Base-by-base conservation (phyloP, 2,113 vertebrate species). In the Gyps fulvus region DNA sequence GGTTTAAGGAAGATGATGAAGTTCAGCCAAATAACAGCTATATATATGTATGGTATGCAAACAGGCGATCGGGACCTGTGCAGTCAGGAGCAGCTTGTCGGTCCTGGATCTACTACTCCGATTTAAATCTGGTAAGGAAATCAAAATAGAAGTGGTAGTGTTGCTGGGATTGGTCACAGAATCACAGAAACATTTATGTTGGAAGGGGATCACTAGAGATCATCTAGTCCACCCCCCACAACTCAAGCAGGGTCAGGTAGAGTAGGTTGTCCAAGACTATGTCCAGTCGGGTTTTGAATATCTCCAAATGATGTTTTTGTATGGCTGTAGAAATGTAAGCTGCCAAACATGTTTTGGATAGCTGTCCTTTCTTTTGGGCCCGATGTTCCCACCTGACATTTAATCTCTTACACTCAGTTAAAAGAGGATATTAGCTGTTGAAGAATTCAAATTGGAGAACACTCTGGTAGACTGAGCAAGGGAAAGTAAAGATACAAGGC, bases 21-120 rank as follows among this genome's bases (percentile, higher is more conserved):
- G 96, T 99, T 88, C 96, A 97, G 66, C 99, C 99, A 14, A 98
- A 99, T 22, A 87, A 58, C 52, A 99, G 98, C 50, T 99, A 98
- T 52, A 99, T 98, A 2, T 99, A 99, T 1, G 97, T 99, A 6
- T 99, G 99, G 99, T 98, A 98, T 1, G 99, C 98, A 59, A 97
- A 67, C 6, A 36, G 83, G 20, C 88, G 87, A 32, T 98, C 98
- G 0, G 99, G 98, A 16, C 99, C 99, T 16, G 73, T 82, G 65
- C 59, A 88, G 15, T 49, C 96, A 7, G 99, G 98, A 67, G 98
- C 98, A 62, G 78, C 97, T 83, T 99, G 99, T 90, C 98, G 98
- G 45, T 98, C 98, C 13, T 99, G 99, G 99, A 96, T 98, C 83
- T 99, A 99, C 97, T 99, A 99, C 87, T 99, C 99, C 1, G 99